phyloP scores from a whole-genome alignment of 2,797 vertebrate genomes.

The Alca torda region DNA sequence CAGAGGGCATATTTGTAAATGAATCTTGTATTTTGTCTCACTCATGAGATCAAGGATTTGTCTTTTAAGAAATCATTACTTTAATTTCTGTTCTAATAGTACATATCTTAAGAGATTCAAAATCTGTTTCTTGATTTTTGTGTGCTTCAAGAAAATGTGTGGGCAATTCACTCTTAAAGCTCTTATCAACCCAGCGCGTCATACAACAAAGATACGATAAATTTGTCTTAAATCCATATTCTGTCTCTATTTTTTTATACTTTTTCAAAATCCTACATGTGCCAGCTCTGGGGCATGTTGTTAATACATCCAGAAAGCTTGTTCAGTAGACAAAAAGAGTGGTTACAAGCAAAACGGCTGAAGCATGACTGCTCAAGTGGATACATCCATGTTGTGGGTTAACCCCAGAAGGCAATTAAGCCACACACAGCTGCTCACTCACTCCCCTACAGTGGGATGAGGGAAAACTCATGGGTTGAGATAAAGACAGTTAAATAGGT shows the following conservation, averaged over 20 bases:
- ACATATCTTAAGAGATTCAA: neutral
- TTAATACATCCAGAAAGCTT: neutral
- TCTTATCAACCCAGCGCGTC: neutral
- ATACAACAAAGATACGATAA: neutral
- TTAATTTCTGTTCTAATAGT: neutral
- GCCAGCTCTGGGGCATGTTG: rapidly evolving
- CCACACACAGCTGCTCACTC: neutral
- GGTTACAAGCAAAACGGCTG: neutral
- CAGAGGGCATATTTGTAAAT: neutral
- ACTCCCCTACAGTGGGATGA: no score
- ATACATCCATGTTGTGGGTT: neutral
- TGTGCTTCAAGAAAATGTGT: neutral
- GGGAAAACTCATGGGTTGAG: neutral
- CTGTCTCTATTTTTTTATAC: neutral
- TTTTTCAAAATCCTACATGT: neutral
- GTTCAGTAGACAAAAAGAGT: neutral
- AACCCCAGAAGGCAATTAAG: neutral
- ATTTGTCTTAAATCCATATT: neutral
- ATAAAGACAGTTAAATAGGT: neutral
- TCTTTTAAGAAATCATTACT: neutral
- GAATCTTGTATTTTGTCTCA: neutral
- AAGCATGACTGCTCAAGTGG: neutral
- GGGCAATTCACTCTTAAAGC: neutral
- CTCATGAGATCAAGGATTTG: neutral
- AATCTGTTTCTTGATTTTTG: neutral